Evolutionary conservation across 2,113 vertebrate species (phyloP).

Genomic region (Sclerurus mexicanus): DNA sequence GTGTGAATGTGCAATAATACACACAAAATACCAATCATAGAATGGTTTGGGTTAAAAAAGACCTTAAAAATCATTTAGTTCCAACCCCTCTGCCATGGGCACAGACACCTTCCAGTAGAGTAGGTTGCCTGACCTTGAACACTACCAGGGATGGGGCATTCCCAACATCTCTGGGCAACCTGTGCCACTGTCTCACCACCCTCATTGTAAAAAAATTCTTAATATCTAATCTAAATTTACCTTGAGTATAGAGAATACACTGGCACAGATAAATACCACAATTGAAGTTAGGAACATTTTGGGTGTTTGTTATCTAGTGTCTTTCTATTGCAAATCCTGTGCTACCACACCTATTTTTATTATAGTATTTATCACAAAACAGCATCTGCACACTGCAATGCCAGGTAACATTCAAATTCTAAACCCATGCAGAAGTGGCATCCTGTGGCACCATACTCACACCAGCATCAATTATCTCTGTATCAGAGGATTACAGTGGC

Average conservation of each 20-base stretch:
- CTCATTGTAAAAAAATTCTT: not conserved
- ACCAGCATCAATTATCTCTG: not conserved
- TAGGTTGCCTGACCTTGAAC: not conserved
- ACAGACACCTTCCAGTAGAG: not conserved
- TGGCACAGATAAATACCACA: not conserved
- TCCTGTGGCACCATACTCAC: not conserved
- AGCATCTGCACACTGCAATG: not conserved
- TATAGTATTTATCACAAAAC: not conserved
- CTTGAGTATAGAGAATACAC: not conserved
- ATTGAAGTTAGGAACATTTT: not conserved
- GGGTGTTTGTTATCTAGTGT: not conserved
- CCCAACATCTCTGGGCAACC: not conserved
- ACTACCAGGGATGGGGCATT: not conserved
- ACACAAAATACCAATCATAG: not conserved
- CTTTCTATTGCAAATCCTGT: not conserved
- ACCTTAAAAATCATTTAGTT: not conserved
- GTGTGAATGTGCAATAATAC: not conserved
- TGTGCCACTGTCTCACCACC: not conserved
- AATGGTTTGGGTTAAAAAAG: not conserved
- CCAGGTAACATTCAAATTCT: not conserved
- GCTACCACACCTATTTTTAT: not conserved
- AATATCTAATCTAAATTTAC: not conserved
- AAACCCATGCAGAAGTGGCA: not conserved
- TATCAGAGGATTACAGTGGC: not conserved
- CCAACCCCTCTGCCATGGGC: not conserved